phyloP scores from a whole-genome alignment of 2,113 vertebrate genomes.

The Clarias batrachus region DNA sequence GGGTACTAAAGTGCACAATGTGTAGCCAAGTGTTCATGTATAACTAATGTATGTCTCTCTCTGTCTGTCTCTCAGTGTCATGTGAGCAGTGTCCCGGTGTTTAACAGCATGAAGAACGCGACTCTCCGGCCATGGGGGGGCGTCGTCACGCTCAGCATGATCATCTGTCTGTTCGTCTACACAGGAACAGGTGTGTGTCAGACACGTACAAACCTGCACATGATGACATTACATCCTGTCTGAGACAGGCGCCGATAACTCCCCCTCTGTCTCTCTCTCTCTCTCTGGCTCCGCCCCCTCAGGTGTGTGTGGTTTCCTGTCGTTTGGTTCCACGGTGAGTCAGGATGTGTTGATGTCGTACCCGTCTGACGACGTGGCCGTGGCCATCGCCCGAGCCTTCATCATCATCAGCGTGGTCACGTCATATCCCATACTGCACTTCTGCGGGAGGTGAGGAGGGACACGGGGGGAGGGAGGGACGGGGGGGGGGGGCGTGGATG shows the following conservation, averaged over 20 bases:
- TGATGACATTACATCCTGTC: background rate
- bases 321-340: slow-evolving; percentile 84
- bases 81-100: slow-evolving; percentile 93
- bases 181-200: slow-evolving; percentile 86
- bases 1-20: too few species aligned
- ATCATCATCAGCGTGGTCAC: slow-evolving; percentile 92
- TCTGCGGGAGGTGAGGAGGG: slow-evolving; percentile 85
- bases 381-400: slow-evolving; percentile 90
- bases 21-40: background rate
- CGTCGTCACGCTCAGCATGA: slow-evolving; percentile 87
- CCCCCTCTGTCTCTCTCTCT: too few species aligned
- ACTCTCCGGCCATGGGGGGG: slow-evolving; percentile 85
- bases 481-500: background rate
- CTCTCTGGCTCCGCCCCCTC: background rate
- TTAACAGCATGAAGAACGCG: slow-evolving; percentile 88
- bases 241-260: background rate
- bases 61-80: slow-evolving; percentile 79
- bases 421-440: slow-evolving; percentile 95
- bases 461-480: background rate
- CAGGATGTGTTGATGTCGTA: slow-evolving; percentile 95
- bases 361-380: slow-evolving; percentile 85
- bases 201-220: background rate
- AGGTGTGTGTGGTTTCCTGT: slow-evolving; percentile 94
- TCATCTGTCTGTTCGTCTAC: slow-evolving; percentile 94
- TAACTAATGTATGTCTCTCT: background rate